A percentile compares a stretch with the other conserved stretches of the same genome.
phyloP scores from a whole-genome alignment of 2,113 vertebrate genomes.

The Rhabdomys dilectus region DNA sequence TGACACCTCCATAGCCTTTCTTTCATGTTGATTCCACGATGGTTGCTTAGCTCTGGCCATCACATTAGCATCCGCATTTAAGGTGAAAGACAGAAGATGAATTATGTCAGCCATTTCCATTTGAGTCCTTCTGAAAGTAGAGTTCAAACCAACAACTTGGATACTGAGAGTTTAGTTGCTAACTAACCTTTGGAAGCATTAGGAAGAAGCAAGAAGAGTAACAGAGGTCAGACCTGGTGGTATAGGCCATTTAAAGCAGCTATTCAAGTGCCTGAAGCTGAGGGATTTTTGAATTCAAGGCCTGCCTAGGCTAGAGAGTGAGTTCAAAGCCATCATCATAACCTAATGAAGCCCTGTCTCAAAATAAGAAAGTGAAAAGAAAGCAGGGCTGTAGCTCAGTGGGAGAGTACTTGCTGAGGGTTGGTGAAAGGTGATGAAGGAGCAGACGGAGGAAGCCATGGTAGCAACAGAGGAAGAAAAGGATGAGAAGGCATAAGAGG shows the following conservation, averaged over 20 bases:
- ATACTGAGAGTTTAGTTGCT: neutral
- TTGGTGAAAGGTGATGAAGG: neutral
- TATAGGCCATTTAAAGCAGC: neutral
- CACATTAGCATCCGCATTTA: neutral
- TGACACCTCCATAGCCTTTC: slow-evolving; percentile 16
- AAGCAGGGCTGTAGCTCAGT: neutral
- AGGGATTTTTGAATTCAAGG: neutral
- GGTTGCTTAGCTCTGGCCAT: neutral
- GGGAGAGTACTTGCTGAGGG: neutral
- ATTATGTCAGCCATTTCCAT: too few relatives aligned
- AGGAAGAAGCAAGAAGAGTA: neutral
- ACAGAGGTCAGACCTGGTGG: neutral
- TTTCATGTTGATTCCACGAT: neutral
- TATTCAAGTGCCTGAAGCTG: neutral
- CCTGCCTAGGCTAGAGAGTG: neutral
- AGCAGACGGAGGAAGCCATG: neutral
- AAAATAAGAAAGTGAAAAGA: neutral
- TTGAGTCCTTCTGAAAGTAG: neutral
- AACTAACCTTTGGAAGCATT: neutral
- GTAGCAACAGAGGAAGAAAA: neutral
- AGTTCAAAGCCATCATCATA: neutral
- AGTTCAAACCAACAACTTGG: neutral
- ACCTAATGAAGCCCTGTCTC: neutral
- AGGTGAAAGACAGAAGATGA: neutral
- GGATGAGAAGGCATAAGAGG: neutral